Evolutionary conservation across 2,888 invertebrate genomes (phyloP), one percentile per base, ranked within the genome.

Genomic region (Platerodrilus igneus): DNA sequence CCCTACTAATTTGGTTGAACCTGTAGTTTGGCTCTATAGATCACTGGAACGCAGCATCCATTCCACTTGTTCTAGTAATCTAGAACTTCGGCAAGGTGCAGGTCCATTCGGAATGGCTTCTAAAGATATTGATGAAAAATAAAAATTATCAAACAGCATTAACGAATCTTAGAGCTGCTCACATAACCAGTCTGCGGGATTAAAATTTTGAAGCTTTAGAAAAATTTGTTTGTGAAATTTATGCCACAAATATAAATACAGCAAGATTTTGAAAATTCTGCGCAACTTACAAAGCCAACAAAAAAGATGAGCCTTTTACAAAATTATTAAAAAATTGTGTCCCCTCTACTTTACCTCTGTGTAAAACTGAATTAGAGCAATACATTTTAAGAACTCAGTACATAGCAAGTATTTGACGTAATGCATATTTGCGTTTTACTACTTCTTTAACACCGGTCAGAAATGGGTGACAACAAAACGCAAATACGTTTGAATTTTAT

Each of bases 301-400:
- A 44, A 23, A 15, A n/a, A 17, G 28, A 47, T 29, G 33, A 35
- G 17, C 25, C 30, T 4, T 43, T 38, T 31, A 32, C 18, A 10
- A 48, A 50, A 45, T 41, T 42, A 50, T 25, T 34, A 26, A 16
- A 33, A 17, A 51, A 53, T 26, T 52, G 48, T 20, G 49, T 50
- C 23, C 8, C 45, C 26, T 50, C 45, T 7, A 45, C 28, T 16
- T 31, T 53, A 21, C 45, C 47, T 37, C 50, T 51, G 6, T 53
- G 52, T 39, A 47, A 51, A 48, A 39, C 47, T 13, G 51, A 55
- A 48, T 45, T 52, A 29, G 26, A 38, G 4, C 47, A 52, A 11
- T 50, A 54, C 38, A 39, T 53, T 22, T 13, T 30, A 5, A n/a
- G n/a, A n/a, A n/a, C n/a, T n/a, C 19, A 29, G 9, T 29, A 29